phyloP scores from a whole-genome alignment of 2,888 invertebrate genomes.

The Sussaba pulchella region DNA sequence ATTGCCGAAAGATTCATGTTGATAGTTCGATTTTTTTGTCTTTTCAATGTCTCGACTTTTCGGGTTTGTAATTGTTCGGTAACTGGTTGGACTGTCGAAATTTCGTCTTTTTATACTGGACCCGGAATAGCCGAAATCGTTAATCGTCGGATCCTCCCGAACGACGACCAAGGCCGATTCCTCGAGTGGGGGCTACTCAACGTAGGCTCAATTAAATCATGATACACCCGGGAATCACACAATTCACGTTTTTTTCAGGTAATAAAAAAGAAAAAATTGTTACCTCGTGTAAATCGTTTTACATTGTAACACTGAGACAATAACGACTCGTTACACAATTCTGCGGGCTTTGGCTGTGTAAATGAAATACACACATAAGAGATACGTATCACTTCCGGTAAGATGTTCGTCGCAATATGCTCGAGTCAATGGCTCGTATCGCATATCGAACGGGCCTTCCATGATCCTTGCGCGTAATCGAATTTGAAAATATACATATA shows the following conservation, averaged over 20 bases:
- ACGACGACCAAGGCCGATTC: constrained; percentile 24
- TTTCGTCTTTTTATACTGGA: constrained; percentile 69
- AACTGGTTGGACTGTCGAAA: constrained; percentile 57
- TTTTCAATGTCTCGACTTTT: not conserved
- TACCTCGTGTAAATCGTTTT: constrained; percentile 1
- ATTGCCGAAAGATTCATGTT: constrained; percentile 31
- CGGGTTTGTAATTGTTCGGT: constrained; percentile 11
- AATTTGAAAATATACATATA: too few species aligned
- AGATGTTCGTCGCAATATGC: too few species aligned
- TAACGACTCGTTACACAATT: not conserved
- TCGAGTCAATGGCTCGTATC: too few species aligned
- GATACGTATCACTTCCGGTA: not conserved
- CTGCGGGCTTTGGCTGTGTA: not conserved
- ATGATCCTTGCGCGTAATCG: too few species aligned
- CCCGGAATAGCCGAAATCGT: not conserved
- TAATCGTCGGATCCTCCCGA: not conserved
- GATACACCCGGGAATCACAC: not conserved
- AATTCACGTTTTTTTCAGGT: constrained; percentile 9
- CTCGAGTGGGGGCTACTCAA: not conserved
- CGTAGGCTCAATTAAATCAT: not conserved
- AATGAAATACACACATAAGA: not conserved
- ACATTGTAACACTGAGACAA: not conserved
- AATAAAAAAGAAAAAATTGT: too few species aligned
- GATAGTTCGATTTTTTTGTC: not conserved
- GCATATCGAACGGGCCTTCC: too few species aligned